Evolutionary conservation across 2,113 vertebrate genomes (phyloP), one percentile per base, ranked within the genome.

Genomic region (Excalfactoria chinensis): DNA sequence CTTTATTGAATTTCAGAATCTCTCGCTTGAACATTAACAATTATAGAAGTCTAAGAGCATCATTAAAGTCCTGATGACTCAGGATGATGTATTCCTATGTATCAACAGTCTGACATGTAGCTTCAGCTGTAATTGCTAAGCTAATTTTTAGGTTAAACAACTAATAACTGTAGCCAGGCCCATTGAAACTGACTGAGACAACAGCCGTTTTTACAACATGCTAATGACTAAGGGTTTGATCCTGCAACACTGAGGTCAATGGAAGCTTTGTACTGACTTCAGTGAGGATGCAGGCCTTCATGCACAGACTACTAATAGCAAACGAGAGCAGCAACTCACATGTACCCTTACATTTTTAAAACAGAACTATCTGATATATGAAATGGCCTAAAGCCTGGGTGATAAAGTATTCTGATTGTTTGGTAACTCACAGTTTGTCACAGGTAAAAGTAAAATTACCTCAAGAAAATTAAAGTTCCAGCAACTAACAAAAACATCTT

Each of bases 71-170:
- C 8, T 5, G 79, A 68, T 93, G 96, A 94, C 75, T 96, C 94
- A 89, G 53, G 81, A 63, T 48, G 68, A 89, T 93, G 40, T 74
- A 89, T 84, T 83, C 34, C 68, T 56, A 34, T 5, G 19, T 69
- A 87, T 43, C 44, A 66, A 35, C 51, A 77, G 40, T 68, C 84
- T 86, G 79, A 84, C 75, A 68, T 37, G 72, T 88, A 83, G 80
- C 91, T 86, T 95, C 59, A 71, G 78, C 69, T 77, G 72, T 68
- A 75, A 94, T 56, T 60, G 82, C 89, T 55, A 46, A 74, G 41
- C 71, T 94, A 95, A 95, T 90, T 95, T 93, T 89, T 89, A 87
- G 91, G 78, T 92, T 92, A 82, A 95, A 95, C 81, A 92, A 68
- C 79, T 48, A 46, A 41, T 87, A 83, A 2, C 37, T 93, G 86